Percentiles rank a stretch among this genome's conserved stretches.
Conservation (phyloP, 2,113 vertebrate genomes). For the Eptatretus burgeri region DNA sequence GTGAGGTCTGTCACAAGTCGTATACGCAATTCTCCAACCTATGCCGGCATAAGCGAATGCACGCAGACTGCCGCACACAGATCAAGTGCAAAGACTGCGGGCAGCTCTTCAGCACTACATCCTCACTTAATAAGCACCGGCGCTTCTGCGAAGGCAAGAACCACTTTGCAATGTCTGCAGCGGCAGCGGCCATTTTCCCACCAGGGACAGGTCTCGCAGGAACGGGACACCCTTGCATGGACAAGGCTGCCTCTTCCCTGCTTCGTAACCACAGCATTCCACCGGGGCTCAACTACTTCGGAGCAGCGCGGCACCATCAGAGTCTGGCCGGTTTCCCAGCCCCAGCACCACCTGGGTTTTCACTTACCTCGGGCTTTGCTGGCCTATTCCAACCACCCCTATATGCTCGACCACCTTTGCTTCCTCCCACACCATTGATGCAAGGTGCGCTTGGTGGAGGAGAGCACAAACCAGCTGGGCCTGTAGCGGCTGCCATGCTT, state of each 20-base stretch:
- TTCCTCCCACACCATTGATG: constrained; percentile 54
- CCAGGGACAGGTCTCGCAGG: not conserved
- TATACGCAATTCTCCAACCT: constrained; percentile 99
- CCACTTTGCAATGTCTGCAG: constrained; percentile 25
- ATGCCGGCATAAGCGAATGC: constrained; percentile 97
- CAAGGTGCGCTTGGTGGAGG: not conserved
- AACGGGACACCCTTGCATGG: not conserved
- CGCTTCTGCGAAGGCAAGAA: constrained; percentile 98
- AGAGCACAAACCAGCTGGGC: not conserved
- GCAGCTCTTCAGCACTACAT: constrained; percentile 99
- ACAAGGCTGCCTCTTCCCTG: constrained; percentile 3
- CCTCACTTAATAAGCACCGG: constrained; percentile 96
- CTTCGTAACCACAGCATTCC: constrained; percentile 2
- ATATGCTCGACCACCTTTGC: constrained; percentile 61
- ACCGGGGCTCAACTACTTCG: constrained; percentile 4
- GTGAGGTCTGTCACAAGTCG: constrained; percentile 99
- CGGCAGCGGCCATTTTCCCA: constrained; percentile 2
- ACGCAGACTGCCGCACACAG: constrained; percentile 94
- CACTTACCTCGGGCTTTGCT: constrained; percentile 46
- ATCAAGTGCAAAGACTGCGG: constrained; percentile 99
- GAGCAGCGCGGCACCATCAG: not conserved
- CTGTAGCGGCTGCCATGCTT: constrained; percentile 2
- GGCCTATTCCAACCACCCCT: constrained; percentile 64
- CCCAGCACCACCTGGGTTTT: constrained; percentile 27
- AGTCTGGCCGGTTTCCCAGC: constrained; percentile 42